Base-by-base conservation (phyloP, 2,113 vertebrate species). In the Malurus alboscapulatus region DNA sequence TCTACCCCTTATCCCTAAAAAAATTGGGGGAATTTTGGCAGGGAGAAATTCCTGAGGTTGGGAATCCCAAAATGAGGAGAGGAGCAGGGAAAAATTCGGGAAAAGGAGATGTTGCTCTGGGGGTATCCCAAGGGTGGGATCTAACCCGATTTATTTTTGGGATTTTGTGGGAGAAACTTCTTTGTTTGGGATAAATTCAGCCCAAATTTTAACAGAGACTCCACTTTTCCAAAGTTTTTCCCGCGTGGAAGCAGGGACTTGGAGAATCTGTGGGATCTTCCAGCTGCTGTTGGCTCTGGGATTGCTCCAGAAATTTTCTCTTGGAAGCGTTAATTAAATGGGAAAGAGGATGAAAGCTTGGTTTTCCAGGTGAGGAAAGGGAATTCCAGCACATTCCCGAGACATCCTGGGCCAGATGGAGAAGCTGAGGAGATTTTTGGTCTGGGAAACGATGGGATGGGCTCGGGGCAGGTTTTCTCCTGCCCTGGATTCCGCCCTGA, bases 131-230 rank as follows among this genome's bases (percentile, higher is more conserved):
- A 44, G 26, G 55, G 25, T 30, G 32, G 26, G 47, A 30, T 72
- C 17, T 3, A 10, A 25, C 10, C 13, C 0, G 0, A 21, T 7
- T 9, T 1, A 19, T 44, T 80, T 20, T 32, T 45, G 57, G 47
- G 53, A 71, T 4, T 4, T 4, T 20, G 6, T 36, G 17, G 32
- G 7, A 72, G 26, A 62, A 53, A 36, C 2, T 17, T 30, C 20
- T 20, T 5, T 2, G 1, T 17, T 3, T 15, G 38, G 27, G 38
- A 42, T 9, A 30, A 30, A 44, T 61, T 53, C 55, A 25, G 6
- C 17, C 13, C 0, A 0, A 44, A 61, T 83, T 32, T 72, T 30
- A 10, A 21, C 0, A 4, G 55, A 10, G 8, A 53, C 30, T 17
- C 10, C 4, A 0, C 21, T 45, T 53, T 53, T 30, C 11, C 18